These are phyloP conservation scores for Meandrina meandrites DNA, from an alignment of 92 coral and sea anemone genomes.

Conservation along the genomic window DNA sequence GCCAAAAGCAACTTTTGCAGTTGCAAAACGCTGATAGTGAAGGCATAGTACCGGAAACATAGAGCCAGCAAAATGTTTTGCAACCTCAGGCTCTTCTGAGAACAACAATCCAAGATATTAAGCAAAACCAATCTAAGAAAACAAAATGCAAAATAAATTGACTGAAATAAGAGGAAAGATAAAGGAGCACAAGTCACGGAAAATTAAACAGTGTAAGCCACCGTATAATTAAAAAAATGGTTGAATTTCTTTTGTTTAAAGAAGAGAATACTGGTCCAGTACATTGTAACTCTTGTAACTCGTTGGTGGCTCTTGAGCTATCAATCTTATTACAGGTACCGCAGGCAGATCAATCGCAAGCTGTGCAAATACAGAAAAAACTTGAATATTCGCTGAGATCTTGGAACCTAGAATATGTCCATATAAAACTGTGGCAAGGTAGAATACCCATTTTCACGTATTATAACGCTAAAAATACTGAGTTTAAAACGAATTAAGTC, in stretches of 20 bases:
- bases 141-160: not conserved
- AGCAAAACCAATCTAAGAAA: too few species aligned
- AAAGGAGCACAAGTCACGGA: not conserved
- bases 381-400: not conserved
- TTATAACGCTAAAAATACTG: too few species aligned
- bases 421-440: not conserved
- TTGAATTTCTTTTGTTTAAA: too few species aligned
- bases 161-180: not conserved
- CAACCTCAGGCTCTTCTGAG: not conserved
- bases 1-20: not conserved
- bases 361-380: too few species aligned
- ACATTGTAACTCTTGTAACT: not conserved
- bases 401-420: not conserved
- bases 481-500: too few species aligned
- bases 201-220: not conserved
- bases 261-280: too few species aligned
- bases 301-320: not conserved
- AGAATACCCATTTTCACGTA: not conserved
- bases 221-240: not conserved
- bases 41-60: too few species aligned
- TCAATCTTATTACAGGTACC: too few species aligned
- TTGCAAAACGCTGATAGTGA: not conserved
- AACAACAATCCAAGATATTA: not conserved
- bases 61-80: not conserved
- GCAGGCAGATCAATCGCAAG: too few species aligned